Percentiles rank a stretch among this genome's conserved stretches.
Conservation (phyloP, 2,113 vertebrate genomes). For the Spermophilus dauricus region DNA sequence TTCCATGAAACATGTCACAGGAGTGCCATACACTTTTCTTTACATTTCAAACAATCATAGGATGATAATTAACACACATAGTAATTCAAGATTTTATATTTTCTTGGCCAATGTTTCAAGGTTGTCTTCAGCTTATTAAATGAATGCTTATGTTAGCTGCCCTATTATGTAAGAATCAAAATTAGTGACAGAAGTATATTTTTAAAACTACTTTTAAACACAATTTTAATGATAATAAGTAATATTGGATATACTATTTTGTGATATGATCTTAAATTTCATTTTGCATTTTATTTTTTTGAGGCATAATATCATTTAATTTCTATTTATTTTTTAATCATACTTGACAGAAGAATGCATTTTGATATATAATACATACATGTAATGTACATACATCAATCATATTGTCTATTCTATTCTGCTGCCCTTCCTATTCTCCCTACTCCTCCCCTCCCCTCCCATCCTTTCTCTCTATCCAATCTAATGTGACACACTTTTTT, state of each 20-base stretch:
- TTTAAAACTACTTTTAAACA: constrained; percentile 18
- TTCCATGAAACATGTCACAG: background rate
- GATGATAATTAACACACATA: background rate
- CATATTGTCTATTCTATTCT: too few relatives aligned
- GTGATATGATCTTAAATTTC: background rate
- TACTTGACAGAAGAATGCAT: too few relatives aligned
- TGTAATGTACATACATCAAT: too few relatives aligned
- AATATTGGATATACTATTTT: background rate
- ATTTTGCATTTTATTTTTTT: constrained; percentile 17
- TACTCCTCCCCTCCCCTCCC: too few relatives aligned
- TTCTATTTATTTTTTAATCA: too few relatives aligned
- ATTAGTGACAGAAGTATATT: background rate
- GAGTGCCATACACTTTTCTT: background rate
- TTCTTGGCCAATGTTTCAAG: constrained; percentile 25
- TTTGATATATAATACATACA: too few relatives aligned
- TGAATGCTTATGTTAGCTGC: background rate
- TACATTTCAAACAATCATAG: background rate
- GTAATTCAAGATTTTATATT: background rate
- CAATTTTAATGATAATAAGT: background rate
- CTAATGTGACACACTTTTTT: too few relatives aligned
- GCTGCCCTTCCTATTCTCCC: too few relatives aligned
- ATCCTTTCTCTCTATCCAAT: too few relatives aligned
- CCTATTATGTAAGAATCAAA: constrained; percentile 29
- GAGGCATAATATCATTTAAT: too few relatives aligned
- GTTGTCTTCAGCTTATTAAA: background rate